Base-by-base conservation (phyloP, 1,140 invertebrate species). In the Caenorhabditis briggsae region DNA sequence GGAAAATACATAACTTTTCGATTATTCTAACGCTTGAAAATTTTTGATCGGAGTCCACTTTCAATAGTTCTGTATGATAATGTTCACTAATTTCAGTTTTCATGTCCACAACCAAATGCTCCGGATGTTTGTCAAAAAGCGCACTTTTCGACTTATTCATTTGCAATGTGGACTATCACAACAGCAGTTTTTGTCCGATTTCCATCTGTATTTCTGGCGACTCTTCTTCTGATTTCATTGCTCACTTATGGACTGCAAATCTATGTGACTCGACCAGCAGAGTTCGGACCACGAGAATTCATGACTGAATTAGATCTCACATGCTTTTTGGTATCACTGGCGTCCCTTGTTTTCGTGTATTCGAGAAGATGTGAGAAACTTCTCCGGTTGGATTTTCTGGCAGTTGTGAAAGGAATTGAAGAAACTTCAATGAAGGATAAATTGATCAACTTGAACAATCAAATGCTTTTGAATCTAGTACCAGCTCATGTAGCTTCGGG, bases 91-190 rank as follows among this genome's bases (percentile, higher is more conserved):
- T 83, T 91, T 70, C 78, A 90, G 89, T 91, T 90, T 85, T 91
- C 90, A 0, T 91, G 90, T 84, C 90, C 90, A 16, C 56, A 90
- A 23, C 56, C 82, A 50, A 43, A 82, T 46, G 83, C 84, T 48
- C 58, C 82, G 41, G 78, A 87, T 5, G 88, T 88, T 20, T 91
- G 91, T 78, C 89, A 88, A 14, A 84, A 86, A n/a, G 86, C 90
- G 8, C 88, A 90, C 82, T 91, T 92, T 82, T 88, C 92, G 7
- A 82, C 88, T 8, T 74, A 90, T 58, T 92, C 91, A n/a, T 89
- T 88, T 64, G 88, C 88, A 18, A 85, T 92, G 46, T 92, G 92
- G 92, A 90, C 90, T 82, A 74, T 92, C 14, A 90, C 91, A 41
- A 82, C 89, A 43, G 78, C 89, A 33, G 89, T 91, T 56, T 92